Conservation (phyloP, 2,888 invertebrate species). For the Drosophila algonquin region DNA sequence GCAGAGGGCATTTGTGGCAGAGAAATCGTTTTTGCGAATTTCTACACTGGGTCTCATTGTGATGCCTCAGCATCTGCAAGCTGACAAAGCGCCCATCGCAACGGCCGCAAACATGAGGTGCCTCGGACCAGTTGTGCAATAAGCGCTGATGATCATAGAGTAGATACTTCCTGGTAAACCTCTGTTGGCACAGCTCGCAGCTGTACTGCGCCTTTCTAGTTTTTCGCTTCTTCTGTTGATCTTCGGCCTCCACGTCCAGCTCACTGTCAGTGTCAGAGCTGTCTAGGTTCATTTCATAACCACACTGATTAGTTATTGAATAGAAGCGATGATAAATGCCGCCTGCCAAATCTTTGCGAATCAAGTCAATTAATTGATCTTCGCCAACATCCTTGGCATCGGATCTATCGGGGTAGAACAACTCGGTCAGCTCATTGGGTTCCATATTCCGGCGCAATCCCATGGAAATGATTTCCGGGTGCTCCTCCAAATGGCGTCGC, state of each 20-base stretch:
- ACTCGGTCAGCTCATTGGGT: conserved; percentile 60
- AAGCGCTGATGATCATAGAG: conserved; percentile 79
- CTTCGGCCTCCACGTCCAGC: conserved; percentile 51
- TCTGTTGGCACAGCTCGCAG: conserved; percentile 78
- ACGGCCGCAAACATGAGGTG: conserved; percentile 85
- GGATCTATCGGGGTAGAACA: conserved; percentile 69
- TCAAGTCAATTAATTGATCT: conserved; percentile 61
- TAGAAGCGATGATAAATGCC: conserved; percentile 79
- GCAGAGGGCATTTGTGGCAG: conserved; percentile 80
- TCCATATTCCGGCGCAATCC: conserved; percentile 51
- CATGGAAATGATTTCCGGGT: conserved; percentile 69
- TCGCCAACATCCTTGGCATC: conserved; percentile 60
- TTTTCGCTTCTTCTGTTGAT: conserved; percentile 13
- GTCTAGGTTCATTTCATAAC: conserved; percentile 81
- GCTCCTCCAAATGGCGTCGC: conserved; percentile 77
- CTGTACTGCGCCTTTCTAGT: conserved; percentile 57
- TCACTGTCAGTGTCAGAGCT: conserved; percentile 75
- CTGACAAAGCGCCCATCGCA: conserved; percentile 86
- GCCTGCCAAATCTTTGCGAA: conserved; percentile 65
- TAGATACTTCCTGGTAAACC: conserved; percentile 80
- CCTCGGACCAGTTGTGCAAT: conserved; percentile 84
- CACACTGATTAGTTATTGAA: conserved; percentile 82
- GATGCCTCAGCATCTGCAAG: conserved; percentile 85
- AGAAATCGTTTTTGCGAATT: conserved; percentile 79
- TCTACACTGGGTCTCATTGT: conserved; percentile 84